phyloP scores from a whole-genome alignment of 2,888 invertebrate genomes.

The Zygaena filipendulae region DNA sequence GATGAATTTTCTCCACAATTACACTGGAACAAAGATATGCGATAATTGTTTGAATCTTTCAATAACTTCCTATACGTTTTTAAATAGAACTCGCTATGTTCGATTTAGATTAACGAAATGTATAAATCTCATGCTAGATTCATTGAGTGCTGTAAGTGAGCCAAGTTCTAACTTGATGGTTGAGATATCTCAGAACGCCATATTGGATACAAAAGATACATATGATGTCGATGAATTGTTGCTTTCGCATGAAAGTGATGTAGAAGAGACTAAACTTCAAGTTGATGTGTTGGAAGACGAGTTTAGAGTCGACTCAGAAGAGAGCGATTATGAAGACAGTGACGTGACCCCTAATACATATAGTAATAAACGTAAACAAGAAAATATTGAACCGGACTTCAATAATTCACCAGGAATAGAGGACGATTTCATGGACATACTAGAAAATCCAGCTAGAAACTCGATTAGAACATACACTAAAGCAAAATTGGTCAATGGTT shows the following conservation, averaged over 20 bases:
- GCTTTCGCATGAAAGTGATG: constrained; percentile 22
- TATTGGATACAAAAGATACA: constrained; percentile 29
- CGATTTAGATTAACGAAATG: constrained; percentile 39
- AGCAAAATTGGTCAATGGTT: constrained; percentile 34
- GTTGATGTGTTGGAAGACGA: constrained; percentile 55
- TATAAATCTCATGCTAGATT: constrained; percentile 34
- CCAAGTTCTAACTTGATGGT: constrained; percentile 34
- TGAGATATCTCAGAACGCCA: constrained; percentile 35
- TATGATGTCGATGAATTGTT: constrained; percentile 23
- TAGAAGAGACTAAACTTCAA: constrained; percentile 30
- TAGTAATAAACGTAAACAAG: too few species aligned
- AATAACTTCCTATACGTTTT: constrained; percentile 41
- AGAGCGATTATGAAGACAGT: constrained; percentile 16
- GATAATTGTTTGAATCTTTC: constrained; percentile 44
- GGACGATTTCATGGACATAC: constrained; percentile 6
- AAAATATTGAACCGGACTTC: too few species aligned
- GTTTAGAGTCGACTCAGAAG: constrained; percentile 40
- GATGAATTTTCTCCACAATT: constrained; percentile 34
- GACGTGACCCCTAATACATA: constrained; percentile 1
- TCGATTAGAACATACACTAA: constrained; percentile 28
- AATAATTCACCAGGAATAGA: not conserved
- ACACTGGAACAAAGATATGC: constrained; percentile 49
- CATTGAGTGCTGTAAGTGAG: constrained; percentile 23
- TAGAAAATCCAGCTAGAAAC: constrained; percentile 24
- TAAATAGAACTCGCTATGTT: constrained; percentile 31